Evolutionary conservation across 37 sponge, comb jelly and placozoan species (phyloP).

Genomic region (Tethya wilhelma): DNA sequence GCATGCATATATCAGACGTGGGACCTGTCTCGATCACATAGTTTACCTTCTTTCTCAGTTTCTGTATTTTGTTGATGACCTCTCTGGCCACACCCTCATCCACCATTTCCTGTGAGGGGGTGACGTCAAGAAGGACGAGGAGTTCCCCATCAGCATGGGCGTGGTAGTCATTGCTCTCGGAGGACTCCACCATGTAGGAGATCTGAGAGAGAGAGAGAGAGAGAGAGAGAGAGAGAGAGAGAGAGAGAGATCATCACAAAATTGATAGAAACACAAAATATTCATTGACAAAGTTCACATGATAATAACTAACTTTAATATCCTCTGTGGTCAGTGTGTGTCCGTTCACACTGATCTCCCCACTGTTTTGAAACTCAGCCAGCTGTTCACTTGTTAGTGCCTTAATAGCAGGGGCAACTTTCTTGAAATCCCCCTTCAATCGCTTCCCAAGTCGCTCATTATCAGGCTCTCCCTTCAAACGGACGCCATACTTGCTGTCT

Average conservation of each 20-base stretch:
- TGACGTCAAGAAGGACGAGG: slow-evolving; percentile 87
- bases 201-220: slow-evolving; percentile 39
- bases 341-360: slow-evolving; percentile 72
- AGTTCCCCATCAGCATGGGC: slow-evolving; percentile 77
- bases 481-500: slow-evolving; percentile 81
- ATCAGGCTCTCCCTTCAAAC: slow-evolving; percentile 85
- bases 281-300: neutral
- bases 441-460: slow-evolving; percentile 89
- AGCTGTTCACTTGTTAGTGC: slow-evolving; percentile 71
- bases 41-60: slow-evolving; percentile 92
- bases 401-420: slow-evolving; percentile 50
- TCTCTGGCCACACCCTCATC: slow-evolving; percentile 95
- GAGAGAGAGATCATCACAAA: neutral
- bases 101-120: slow-evolving; percentile 85
- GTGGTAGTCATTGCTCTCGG: slow-evolving; percentile 38
- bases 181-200: slow-evolving; percentile 59
- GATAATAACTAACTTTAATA: slow-evolving; percentile 43
- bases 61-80: slow-evolving; percentile 95
- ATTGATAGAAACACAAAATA: neutral
- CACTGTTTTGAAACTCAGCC: slow-evolving; percentile 59
- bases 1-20: too few relatives aligned
- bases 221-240: neutral
- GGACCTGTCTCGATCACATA: too few relatives aligned
- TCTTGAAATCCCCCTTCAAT: slow-evolving; percentile 90
- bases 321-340: slow-evolving; percentile 62